These are phyloP conservation scores for Chirona hameri DNA, from an alignment of 2,888 invertebrate genomes.

Conservation along the genomic window DNA sequence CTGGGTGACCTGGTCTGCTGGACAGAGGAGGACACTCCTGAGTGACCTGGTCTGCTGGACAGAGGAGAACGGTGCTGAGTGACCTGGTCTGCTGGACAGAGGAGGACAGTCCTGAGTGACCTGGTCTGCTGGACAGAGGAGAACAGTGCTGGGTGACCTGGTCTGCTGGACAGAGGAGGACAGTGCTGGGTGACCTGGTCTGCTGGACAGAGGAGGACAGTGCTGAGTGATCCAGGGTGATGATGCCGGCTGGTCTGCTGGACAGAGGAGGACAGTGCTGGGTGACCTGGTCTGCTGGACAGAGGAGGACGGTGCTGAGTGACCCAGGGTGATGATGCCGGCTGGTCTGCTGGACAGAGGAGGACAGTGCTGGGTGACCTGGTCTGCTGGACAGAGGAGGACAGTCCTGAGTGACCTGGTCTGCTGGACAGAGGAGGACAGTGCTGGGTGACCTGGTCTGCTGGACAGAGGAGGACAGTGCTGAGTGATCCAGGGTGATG, in stretches of 20 bases:
- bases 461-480: background rate
- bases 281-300: conserved; percentile 1
- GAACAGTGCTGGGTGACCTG: no score
- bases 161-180: conserved; percentile 4
- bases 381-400: background rate
- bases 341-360: conserved; percentile 13
- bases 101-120: background rate
- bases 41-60: conserved; percentile 5
- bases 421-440: background rate
- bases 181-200: background rate
- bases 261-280: background rate
- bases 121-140: conserved; percentile 6
- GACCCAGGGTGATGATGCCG: no score
- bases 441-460: background rate
- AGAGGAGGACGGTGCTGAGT: background rate
- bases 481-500: no score
- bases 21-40: background rate
- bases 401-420: background rate
- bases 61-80: background rate
- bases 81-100: background rate
- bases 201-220: background rate
- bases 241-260: no score
- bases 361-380: no score
- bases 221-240: no score
- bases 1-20: background rate